Percentiles rank a stretch among this genome's conserved stretches.
phyloP scores from a whole-genome alignment of 2,113 vertebrate species.

The Salvator merianae region DNA sequence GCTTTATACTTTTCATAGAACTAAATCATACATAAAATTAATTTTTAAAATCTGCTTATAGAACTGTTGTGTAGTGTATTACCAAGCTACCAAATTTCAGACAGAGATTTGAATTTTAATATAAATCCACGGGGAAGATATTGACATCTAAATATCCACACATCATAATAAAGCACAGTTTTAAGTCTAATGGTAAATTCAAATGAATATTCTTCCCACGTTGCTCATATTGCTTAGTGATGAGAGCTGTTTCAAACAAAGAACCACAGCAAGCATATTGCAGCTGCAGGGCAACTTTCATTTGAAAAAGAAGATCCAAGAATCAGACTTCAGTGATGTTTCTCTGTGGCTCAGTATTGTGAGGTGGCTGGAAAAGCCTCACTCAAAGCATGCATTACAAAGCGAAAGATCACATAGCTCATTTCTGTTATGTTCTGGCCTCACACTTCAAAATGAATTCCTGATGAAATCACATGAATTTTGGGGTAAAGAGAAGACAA shows the following conservation, averaged over 20 bases:
- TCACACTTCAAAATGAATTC: too few species aligned
- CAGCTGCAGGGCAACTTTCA: not conserved
- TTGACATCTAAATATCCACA: not conserved
- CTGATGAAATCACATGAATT: too few species aligned
- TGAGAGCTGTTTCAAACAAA: not conserved
- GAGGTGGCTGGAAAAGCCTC: not conserved
- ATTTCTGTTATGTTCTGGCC: too few species aligned
- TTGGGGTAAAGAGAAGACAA: too few species aligned
- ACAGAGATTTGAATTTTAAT: conserved; percentile 18
- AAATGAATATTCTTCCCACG: not conserved
- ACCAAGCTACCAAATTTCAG: conserved; percentile 15
- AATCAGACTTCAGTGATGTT: not conserved
- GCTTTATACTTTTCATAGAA: conserved; percentile 22
- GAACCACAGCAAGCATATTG: not conserved
- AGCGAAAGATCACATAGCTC: not conserved
- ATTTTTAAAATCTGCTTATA: conserved; percentile 16
- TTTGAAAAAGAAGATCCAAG: not conserved
- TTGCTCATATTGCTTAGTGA: not conserved
- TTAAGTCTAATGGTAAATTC: conserved; percentile 14
- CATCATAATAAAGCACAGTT: not conserved
- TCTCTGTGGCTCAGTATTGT: not conserved
- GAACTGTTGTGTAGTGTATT: conserved; percentile 22
- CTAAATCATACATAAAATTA: conserved; percentile 28
- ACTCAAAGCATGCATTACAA: not conserved
- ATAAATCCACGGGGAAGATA: not conserved